These are phyloP conservation scores for Drosophila murphyi DNA, from an alignment of 1,140 invertebrate species.

Conservation along the genomic window DNA sequence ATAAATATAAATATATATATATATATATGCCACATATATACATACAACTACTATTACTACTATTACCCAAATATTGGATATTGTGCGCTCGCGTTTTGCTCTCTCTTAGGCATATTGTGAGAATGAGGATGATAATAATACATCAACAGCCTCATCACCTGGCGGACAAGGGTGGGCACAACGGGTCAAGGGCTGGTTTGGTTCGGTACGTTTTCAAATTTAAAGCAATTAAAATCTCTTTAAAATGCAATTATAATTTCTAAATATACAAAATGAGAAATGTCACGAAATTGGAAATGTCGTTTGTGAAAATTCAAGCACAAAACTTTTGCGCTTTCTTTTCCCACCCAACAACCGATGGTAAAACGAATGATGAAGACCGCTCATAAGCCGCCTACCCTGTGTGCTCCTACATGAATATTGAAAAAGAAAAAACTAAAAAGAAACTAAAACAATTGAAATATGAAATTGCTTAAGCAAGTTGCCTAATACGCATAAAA, in stretches of 20 bases:
- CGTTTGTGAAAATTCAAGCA: constrained; percentile 46
- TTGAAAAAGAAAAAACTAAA: constrained; percentile 30
- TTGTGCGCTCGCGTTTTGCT: constrained; percentile 73
- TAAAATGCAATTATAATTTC: constrained; percentile 58
- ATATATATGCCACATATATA: constrained; percentile 55
- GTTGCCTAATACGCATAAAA: constrained; percentile 43
- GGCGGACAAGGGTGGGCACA: constrained; percentile 88
- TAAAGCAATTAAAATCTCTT: constrained; percentile 48
- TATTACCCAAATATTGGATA: constrained; percentile 71
- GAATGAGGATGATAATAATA: constrained; percentile 84
- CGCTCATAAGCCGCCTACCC: constrained; percentile 84
- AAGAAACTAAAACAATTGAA: constrained; percentile 10
- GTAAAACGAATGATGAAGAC: constrained; percentile 82
- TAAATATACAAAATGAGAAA: constrained; percentile 38
- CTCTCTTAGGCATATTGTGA: constrained; percentile 84
- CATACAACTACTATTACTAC: constrained; percentile 55
- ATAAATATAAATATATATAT: constrained; percentile 37
- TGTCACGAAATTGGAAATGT: constrained; percentile 69
- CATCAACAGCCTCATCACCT: constrained; percentile 85
- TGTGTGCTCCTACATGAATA: constrained; percentile 75
- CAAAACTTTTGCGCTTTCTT: constrained; percentile 46
- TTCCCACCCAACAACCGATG: constrained; percentile 54
- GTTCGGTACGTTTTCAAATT: constrained; percentile 86
- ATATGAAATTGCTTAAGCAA: constrained; percentile 53
- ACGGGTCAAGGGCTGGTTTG: constrained; percentile 88